A percentile compares a stretch with the other conserved stretches of the same genome.
Evolutionary conservation across 2,113 vertebrate genomes (phyloP).

Genomic region (Proteles cristata): DNA sequence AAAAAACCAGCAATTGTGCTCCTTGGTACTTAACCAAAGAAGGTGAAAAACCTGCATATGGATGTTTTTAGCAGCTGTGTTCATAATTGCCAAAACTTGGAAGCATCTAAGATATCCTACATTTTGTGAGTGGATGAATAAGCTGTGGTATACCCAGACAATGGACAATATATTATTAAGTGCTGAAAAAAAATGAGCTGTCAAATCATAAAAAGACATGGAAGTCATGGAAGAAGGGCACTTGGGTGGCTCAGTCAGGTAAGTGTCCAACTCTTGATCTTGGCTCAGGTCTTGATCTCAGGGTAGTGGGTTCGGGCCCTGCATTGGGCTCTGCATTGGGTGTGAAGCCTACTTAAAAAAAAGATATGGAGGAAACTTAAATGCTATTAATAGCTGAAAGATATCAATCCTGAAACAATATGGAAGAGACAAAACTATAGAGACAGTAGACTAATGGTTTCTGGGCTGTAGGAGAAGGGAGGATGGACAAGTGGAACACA

Average conservation of each 20-base stretch:
- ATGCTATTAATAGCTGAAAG: not conserved
- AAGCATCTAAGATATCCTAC: not conserved
- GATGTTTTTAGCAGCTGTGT: not conserved
- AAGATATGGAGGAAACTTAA: not conserved
- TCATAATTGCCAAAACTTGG: not conserved
- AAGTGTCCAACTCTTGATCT: too few species aligned
- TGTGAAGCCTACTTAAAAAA: too few species aligned
- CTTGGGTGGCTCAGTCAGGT: too few species aligned
- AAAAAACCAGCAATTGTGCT: not conserved
- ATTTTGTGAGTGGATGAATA: not conserved
- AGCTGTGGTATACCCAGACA: not conserved
- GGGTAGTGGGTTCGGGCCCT: too few species aligned
- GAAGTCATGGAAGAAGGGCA: not conserved
- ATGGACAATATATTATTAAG: not conserved
- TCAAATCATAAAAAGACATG: not conserved
- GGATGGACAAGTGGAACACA: not conserved
- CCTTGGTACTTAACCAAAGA: not conserved
- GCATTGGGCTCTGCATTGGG: too few species aligned
- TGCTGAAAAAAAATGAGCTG: not conserved
- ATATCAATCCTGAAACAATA: not conserved
- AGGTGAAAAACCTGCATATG: not conserved
- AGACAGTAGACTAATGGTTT: not conserved
- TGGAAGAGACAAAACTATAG: not conserved
- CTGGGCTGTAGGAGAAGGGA: not conserved
- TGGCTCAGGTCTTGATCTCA: too few species aligned